Evolutionary conservation across 2,797 vertebrate genomes (phyloP), one percentile per base, ranked within the genome.

Genomic region (Tympanoctomys barrerae): DNA sequence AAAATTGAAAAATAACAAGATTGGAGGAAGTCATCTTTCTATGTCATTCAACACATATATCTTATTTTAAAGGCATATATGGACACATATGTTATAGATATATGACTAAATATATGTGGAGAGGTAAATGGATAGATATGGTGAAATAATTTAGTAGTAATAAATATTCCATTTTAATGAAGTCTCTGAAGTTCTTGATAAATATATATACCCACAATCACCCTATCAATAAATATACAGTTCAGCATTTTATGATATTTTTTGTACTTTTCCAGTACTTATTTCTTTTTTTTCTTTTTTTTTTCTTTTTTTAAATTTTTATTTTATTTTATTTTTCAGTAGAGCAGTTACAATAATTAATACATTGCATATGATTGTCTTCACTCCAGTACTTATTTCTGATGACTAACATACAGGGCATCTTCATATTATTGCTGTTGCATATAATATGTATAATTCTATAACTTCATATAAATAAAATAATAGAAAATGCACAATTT

Each of bases 41-140:
- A 80, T 94, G 19, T 87, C 77, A 92, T 22, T 94, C 86, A 71
- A 83, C 19, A 92, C n/a, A 81, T 79, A 81, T 42, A 59, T 2
- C 28, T 70, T 68, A 62, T 78, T 4, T 7, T 62, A 39, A 33
- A 24, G 11, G 62, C 36, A 59, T 26, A 81, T 39, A 77, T 77
- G 1, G 1, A 28, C 4, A 77, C 49, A n/a, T 62, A 91, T 57
- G 22, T 70, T 81, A 68, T 61, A 31, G 9, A n/a, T 64, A 31
- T 61, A 75, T 59, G 0, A 52, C 28, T 62, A 10, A 21, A 13
- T 42, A 8, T 49, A 1, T 42, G 5, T 59, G 8, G 14, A n/a
- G 9, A 26, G 39, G 36, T 73, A 9, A 62, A 7, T 26, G 1
- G 33, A 49, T 61, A 57, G 54, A 31, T 52, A 66, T 19, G 4